Evolutionary conservation across 2,888 invertebrate species (phyloP), one percentile per base, ranked within the genome.

Genomic region (Caenorhabditis sinica): DNA sequence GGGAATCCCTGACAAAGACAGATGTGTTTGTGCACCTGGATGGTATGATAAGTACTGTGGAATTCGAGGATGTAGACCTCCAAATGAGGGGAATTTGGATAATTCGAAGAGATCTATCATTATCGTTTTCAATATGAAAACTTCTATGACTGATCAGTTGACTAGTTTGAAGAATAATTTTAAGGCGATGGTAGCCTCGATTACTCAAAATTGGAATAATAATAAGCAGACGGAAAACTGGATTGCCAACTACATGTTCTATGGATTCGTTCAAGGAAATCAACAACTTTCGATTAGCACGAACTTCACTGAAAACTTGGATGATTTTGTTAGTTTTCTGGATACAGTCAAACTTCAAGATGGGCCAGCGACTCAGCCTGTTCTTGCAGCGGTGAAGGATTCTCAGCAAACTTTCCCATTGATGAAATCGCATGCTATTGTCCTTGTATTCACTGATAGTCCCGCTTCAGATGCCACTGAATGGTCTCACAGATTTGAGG

Each of bases 21-120:
- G 82, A 25, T 86, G 83, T 68, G 68, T 49, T 23, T 86, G 86
- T 68, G 80, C 86, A 20, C 82, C 86, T 11, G 86, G 86, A n/a
- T 86, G 82, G 83, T 86, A 86, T 58, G 82, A 79, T 30, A 73
- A 72, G n/a, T 75, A 71, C 45, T 84, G 86, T 56, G 83, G 79
- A 45, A 79, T 84, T 28, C 69, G 85, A 30, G 86, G 86, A 28
- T 86, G 86, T 58, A 74, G 86, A 23, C 84, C 86, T n/a, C 81
- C 71, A 13, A 75, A 83, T 33, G 77, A 73, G 15, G 83, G 81
- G 33, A 80, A 86, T 49, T 20, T 86, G 69, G 61, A 80, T 33
- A 51, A 69, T 13, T 40, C 33, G n/a, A 69, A 74, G 45, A 56
- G 83, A 6, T 73, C 77, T 1, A 40, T 86, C 20, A 77, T 83